These are phyloP conservation scores for Pogonus chalceus DNA, from an alignment of 1,140 invertebrate species.

Conservation along the genomic window DNA sequence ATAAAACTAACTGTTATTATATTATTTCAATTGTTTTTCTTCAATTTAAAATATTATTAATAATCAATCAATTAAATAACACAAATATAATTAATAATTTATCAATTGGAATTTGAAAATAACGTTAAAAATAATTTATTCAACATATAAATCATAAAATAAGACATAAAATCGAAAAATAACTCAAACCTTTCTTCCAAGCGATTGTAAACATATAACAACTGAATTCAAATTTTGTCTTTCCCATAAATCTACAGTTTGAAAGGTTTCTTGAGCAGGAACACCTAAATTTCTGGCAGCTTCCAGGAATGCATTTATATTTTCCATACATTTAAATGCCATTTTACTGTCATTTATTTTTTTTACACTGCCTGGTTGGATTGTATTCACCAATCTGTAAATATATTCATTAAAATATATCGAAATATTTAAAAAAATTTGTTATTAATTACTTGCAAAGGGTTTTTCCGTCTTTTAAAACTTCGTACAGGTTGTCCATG, in stretches of 20 bases:
- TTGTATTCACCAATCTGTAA: constrained; percentile 66
- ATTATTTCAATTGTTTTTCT: too few species aligned
- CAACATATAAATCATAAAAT: too few species aligned
- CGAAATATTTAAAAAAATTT: not conserved
- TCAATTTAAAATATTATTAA: too few species aligned
- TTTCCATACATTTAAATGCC: constrained; percentile 99
- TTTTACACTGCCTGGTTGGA: constrained; percentile 70
- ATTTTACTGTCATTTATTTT: constrained; percentile 78
- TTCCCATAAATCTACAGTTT: constrained; percentile 94
- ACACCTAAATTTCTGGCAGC: constrained; percentile 82
- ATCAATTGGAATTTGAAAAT: too few species aligned
- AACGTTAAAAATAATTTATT: too few species aligned
- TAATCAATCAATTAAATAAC: too few species aligned
- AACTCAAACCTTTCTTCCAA: constrained; percentile 79
- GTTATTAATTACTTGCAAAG: constrained; percentile 63
- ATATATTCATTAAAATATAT: constrained; percentile 8
- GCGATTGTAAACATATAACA: constrained; percentile 84
- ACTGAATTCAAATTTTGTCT: constrained; percentile 91
- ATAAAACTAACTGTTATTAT: too few species aligned
- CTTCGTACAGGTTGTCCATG: constrained; percentile 86
- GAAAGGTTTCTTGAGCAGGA: constrained; percentile 89
- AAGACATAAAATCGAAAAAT: constrained; percentile 14
- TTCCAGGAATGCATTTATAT: constrained; percentile 90
- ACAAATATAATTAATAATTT: too few species aligned
- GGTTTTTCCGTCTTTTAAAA: constrained; percentile 73